Conservation (phyloP, 2,888 invertebrate genomes). For the Melolontha melolontha region DNA sequence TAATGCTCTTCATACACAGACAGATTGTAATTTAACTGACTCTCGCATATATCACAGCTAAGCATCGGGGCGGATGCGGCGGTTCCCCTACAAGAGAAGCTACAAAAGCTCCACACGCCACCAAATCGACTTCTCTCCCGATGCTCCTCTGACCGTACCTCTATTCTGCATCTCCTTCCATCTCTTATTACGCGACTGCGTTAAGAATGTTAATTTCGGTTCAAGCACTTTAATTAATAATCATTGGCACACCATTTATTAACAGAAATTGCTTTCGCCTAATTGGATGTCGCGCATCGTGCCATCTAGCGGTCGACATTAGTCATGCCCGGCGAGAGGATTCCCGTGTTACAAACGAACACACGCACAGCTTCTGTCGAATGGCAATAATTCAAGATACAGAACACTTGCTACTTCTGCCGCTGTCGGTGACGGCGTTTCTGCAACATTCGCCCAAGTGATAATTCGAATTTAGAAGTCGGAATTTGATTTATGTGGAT, state of each 20-base stretch:
- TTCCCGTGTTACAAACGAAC: slow-evolving; percentile 1
- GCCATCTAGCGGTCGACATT: slow-evolving; percentile 57
- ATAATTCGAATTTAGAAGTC: slow-evolving; percentile 51
- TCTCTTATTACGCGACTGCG: slow-evolving; percentile 45
- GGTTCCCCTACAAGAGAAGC: neutral
- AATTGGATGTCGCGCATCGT: slow-evolving; percentile 61
- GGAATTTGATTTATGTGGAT: slow-evolving; percentile 48
- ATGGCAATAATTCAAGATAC: slow-evolving; percentile 55
- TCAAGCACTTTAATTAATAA: slow-evolving; percentile 62
- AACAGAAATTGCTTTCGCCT: slow-evolving; percentile 60
- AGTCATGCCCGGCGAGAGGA: slow-evolving; percentile 53
- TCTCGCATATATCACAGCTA: slow-evolving; percentile 45
- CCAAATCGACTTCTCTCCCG: neutral
- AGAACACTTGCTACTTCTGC: slow-evolving; percentile 46
- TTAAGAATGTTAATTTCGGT: slow-evolving; percentile 58
- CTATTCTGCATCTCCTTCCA: slow-evolving; percentile 44
- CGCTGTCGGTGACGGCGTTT: slow-evolving; percentile 6
- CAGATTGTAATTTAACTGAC: slow-evolving; percentile 46
- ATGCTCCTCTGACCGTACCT: slow-evolving; percentile 6
- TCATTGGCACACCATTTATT: slow-evolving; percentile 63
- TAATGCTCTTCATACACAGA: slow-evolving; percentile 46
- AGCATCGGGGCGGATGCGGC: slow-evolving; percentile 34
- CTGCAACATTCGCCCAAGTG: slow-evolving; percentile 39
- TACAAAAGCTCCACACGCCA: no score
- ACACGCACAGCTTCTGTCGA: slow-evolving; percentile 54